Evolutionary conservation across 2,888 invertebrate species (phyloP).

Genomic region (Zhengitettix transpicula): DNA sequence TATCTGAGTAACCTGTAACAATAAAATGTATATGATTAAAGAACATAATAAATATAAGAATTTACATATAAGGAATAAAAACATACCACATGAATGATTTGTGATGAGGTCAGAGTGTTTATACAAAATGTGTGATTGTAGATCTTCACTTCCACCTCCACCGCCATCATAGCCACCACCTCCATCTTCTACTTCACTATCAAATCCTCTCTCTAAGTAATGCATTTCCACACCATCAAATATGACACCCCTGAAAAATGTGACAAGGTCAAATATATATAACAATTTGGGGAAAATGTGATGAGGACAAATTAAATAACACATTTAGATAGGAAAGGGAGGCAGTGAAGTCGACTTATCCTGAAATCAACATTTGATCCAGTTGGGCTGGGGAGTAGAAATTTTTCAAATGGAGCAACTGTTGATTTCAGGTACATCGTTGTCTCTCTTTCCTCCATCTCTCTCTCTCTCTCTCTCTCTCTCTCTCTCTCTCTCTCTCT

Average conservation of each 20-base stretch:
- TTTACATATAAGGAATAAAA: not conserved
- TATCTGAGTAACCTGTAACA: slow-evolving; percentile 19
- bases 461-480: too few species aligned
- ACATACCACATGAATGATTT: slow-evolving; percentile 40
- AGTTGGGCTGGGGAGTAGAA: too few species aligned
- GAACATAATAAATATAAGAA: not conserved
- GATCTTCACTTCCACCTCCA: slow-evolving; percentile 22
- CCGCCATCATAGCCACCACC: slow-evolving; percentile 11
- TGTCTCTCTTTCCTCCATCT: too few species aligned
- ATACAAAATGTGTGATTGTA: slow-evolving; percentile 44
- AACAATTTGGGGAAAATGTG: too few species aligned
- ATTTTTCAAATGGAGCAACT: too few species aligned
- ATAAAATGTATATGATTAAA: not conserved
- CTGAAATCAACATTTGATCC: too few species aligned
- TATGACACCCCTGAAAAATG: slow-evolving; percentile 47
- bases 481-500: too few species aligned
- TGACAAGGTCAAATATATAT: not conserved
- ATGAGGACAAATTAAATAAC: too few species aligned
- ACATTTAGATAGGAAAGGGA: too few species aligned
- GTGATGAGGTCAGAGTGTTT: slow-evolving; percentile 43
- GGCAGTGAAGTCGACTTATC: too few species aligned
- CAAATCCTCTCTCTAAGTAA: slow-evolving; percentile 41
- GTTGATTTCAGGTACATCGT: too few species aligned
- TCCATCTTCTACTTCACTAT: slow-evolving; percentile 8
- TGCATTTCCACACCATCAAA: slow-evolving; percentile 60